Evolutionary conservation across 2,888 invertebrate genomes (phyloP).

Genomic region (Lycocerus yunnanus): DNA sequence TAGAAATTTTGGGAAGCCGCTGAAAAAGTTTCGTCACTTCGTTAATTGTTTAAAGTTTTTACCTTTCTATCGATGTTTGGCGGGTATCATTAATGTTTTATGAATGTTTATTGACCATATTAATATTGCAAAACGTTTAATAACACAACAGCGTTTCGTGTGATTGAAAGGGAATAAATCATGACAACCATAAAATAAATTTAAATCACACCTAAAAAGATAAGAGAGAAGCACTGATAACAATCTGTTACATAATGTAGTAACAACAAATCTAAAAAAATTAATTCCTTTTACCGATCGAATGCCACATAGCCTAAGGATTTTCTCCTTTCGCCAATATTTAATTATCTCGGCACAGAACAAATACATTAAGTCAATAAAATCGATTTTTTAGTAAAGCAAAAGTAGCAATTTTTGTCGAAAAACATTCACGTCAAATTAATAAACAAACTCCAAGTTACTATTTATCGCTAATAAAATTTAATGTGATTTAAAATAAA

Average conservation of each 20-base stretch:
- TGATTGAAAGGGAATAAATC: background rate
- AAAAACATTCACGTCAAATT: background rate
- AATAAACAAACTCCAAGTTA: background rate
- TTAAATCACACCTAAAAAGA: background rate
- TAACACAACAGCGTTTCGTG: too few relatives aligned
- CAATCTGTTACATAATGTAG: background rate
- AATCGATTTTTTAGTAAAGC: background rate
- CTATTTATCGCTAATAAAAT: background rate
- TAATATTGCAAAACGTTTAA: too few relatives aligned
- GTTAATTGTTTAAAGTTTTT: background rate
- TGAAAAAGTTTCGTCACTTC: background rate
- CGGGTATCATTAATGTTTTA: background rate
- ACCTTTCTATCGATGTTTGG: background rate
- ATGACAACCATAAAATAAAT: background rate
- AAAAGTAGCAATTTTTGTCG: background rate
- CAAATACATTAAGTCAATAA: background rate
- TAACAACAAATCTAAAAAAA: background rate
- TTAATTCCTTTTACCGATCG: background rate
- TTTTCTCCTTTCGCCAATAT: background rate
- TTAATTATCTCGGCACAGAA: background rate
- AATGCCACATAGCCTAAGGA: background rate
- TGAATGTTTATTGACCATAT: too few relatives aligned
- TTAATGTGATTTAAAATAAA: background rate
- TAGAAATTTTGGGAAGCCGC: background rate
- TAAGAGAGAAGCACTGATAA: background rate